phyloP scores from a whole-genome alignment of 2,888 invertebrate species.

The Mycalesis mineus region DNA sequence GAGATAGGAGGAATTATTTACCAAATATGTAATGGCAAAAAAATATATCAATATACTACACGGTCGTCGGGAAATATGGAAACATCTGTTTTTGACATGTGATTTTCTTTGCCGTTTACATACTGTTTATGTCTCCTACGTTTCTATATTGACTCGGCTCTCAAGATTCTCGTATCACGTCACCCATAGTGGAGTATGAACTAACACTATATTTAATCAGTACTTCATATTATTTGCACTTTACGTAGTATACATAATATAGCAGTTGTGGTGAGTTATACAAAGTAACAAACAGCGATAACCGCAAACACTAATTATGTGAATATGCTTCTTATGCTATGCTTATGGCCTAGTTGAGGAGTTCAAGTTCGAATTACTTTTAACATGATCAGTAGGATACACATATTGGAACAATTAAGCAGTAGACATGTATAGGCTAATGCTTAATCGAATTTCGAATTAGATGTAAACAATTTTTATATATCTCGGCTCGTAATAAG shows the following conservation, averaged over 20 bases:
- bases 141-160: neutral
- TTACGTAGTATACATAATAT: neutral
- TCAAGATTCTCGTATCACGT: neutral
- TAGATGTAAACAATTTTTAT: too few species aligned
- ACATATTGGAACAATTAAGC: too few species aligned
- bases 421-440: too few species aligned
- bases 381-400: too few species aligned
- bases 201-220: neutral
- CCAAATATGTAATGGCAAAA: neutral
- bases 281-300: neutral
- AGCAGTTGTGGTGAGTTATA: neutral
- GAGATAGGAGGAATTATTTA: neutral
- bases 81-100: slow-evolving; percentile 2
- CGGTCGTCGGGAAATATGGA: neutral
- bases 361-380: neutral
- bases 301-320: slow-evolving; percentile 1
- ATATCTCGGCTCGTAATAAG: too few species aligned
- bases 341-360: neutral
- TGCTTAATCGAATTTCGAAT: too few species aligned
- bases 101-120: neutral
- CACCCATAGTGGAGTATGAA: neutral
- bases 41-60: neutral
- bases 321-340: neutral
- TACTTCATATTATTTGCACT: slow-evolving; percentile 1
- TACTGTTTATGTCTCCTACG: neutral